A percentile compares a stretch with the other conserved stretches of the same genome.
Evolutionary conservation across 2,888 invertebrate species (phyloP).

Genomic region (Cremastobaeus sp.): DNA sequence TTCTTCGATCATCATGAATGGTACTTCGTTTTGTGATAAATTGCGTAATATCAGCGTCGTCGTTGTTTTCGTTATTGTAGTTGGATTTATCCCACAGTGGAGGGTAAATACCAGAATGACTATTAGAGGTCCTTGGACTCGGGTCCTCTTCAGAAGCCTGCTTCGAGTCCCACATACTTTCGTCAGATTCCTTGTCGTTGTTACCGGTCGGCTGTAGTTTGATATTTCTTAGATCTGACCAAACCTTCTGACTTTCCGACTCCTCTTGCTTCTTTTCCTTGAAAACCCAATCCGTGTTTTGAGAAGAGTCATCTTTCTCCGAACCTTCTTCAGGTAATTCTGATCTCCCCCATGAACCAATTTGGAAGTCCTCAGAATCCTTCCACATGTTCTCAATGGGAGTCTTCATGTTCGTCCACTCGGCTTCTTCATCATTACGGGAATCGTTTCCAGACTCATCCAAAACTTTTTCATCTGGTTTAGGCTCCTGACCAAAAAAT

Average conservation of each 20-base stretch:
- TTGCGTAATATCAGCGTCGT: background rate
- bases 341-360: constrained; percentile 18
- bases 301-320: too few species aligned
- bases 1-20: constrained; percentile 5
- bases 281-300: too few species aligned
- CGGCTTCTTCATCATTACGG: constrained; percentile 12
- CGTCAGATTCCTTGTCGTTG: background rate
- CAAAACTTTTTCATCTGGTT: background rate
- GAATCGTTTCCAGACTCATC: constrained; percentile 1
- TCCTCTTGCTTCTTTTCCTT: too few species aligned
- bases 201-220: too few species aligned
- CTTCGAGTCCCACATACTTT: too few species aligned
- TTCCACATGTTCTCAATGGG: background rate
- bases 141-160: too few species aligned
- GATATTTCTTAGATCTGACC: too few species aligned
- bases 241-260: too few species aligned
- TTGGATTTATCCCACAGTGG: background rate
- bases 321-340: too few species aligned
- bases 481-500: too few species aligned
- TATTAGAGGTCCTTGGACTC: too few species aligned
- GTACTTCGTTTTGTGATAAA: constrained; percentile 27
- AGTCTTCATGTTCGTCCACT: constrained; percentile 5
- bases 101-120: background rate
- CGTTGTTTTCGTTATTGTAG: background rate
- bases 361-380: constrained; percentile 6